Percentiles rank a stretch among this genome's conserved stretches.
Evolutionary conservation across 2,113 vertebrate genomes (phyloP).

Genomic region (Callionymus lyra): DNA sequence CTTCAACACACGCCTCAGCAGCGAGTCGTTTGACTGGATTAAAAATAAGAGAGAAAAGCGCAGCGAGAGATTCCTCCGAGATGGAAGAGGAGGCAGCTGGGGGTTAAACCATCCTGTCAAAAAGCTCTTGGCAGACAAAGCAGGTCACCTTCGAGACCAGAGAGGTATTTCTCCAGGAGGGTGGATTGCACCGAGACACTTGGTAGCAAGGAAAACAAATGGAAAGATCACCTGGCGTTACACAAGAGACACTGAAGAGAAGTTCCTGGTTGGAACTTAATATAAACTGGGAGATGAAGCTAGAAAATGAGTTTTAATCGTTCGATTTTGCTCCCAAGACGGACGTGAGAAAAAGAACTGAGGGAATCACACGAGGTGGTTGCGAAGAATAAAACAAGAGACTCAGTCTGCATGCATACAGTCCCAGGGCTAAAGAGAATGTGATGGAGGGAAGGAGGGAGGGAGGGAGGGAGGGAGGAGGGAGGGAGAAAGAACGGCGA

Average conservation of each 20-base stretch:
- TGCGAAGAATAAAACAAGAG: too few species aligned
- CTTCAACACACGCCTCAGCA: slow-evolving; percentile 48
- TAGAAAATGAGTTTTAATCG: too few species aligned
- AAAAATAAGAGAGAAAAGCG: slow-evolving; percentile 38
- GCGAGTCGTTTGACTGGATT: slow-evolving; percentile 48
- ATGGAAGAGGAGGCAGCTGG: slow-evolving; percentile 11
- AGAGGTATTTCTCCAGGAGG: slow-evolving; percentile 20
- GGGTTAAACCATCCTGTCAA: slow-evolving; percentile 42
- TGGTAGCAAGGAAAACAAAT: slow-evolving; percentile 21
- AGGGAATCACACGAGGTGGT: too few species aligned
- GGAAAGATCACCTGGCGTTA: slow-evolving; percentile 5
- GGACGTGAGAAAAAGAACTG: too few species aligned
- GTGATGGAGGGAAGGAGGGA: not conserved
- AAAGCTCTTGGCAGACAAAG: slow-evolving; percentile 46
- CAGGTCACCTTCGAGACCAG: slow-evolving; percentile 26
- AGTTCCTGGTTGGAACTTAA: not conserved
- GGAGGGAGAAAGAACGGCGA: slow-evolving; percentile 31
- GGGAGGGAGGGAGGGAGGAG: slow-evolving; percentile 7
- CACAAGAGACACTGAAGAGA: not conserved
- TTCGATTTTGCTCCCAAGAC: too few species aligned
- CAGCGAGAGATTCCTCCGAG: slow-evolving; percentile 17
- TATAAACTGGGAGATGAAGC: not conserved
- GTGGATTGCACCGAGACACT: slow-evolving; percentile 30
- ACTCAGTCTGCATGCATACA: slow-evolving; percentile 7
- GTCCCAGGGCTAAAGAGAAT: slow-evolving; percentile 25